Evolutionary conservation across 2,113 vertebrate species (phyloP), one percentile per base, ranked within the genome.

Genomic region (Anser cygnoides): DNA sequence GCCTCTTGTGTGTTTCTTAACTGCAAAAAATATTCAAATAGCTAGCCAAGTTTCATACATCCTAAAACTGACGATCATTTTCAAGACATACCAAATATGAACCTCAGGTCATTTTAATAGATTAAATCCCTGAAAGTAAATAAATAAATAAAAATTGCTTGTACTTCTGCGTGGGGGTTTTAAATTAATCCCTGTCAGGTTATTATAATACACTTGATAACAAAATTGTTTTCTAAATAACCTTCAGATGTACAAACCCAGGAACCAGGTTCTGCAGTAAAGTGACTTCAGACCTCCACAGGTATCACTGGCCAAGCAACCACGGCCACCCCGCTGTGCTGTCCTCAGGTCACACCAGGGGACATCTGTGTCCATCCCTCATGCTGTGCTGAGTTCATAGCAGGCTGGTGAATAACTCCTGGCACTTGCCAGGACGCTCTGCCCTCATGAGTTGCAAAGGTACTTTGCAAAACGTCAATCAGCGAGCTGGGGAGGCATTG

Each of bases 301-400:
- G 44, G 10, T 35, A 75, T 25, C 2, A 3, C 11, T 22, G 21
- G 26, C 28, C 28, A 57, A 66, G 44, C 5, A 66, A 61, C 35
- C 3, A 1, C 8, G 23, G 49, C 20, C 35, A 79, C 54, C 17
- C 52, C 87, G 17, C 23, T 55, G 35, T 26, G 33, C 15, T 66
- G 58, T 31, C 11, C 2, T 5, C 41, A n/a, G 13, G 46, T 90
- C 75, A 72, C 67, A 73, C 6, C 22, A 68, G 22, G 21, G 43
- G 37, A 37, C 37, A 37, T 37, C 44, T 57, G 19, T 18, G 9
- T 43, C 35, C 6, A 2, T 19, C 31, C 28, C 23, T 71, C 0
- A 0, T 13, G 52, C 8, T 8, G 3, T 57, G 59, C 29, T 0
- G 0, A 68, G 43, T 37, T 89, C 44, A 44, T 16, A 3, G 3